phyloP scores from a whole-genome alignment of 2,888 invertebrate species.

The Orchesella flavescens region DNA sequence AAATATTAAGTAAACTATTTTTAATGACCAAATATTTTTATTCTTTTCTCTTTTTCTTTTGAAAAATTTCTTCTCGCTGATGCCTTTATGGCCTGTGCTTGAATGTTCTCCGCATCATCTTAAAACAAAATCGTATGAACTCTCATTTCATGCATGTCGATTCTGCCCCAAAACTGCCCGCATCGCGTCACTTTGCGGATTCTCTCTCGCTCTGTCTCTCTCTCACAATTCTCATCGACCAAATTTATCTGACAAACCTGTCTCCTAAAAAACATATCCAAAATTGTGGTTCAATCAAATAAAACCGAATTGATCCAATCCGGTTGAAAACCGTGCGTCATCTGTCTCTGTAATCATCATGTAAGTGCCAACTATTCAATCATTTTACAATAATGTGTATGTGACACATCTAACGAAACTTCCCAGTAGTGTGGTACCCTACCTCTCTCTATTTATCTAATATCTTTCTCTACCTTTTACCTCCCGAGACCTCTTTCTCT shows the following conservation, averaged over 20 bases:
- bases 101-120: constrained; percentile 71
- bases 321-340: constrained; percentile 63
- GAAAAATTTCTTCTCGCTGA: constrained; percentile 68
- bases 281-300: constrained; percentile 50
- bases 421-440: constrained; percentile 14
- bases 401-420: constrained; percentile 22
- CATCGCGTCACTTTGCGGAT: constrained; percentile 61
- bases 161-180: constrained; percentile 65
- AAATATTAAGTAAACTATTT: neutral
- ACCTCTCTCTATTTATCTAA: neutral
- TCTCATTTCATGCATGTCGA: constrained; percentile 68
- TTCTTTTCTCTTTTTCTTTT: constrained; percentile 23
- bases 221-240: constrained; percentile 29
- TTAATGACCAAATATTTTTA: constrained; percentile 50
- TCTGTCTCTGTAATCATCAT: constrained; percentile 58
- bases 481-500: neutral
- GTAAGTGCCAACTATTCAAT: constrained; percentile 58
- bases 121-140: constrained; percentile 54
- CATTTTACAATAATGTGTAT: constrained; percentile 29
- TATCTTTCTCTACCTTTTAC: neutral
- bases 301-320: constrained; percentile 60
- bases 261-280: constrained; percentile 26
- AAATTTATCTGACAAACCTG: constrained; percentile 63
- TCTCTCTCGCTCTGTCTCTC: constrained; percentile 55
- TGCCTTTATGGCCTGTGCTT: constrained; percentile 72